Conservation (phyloP, 2,113 vertebrate genomes). For the Buteo buteo region DNA sequence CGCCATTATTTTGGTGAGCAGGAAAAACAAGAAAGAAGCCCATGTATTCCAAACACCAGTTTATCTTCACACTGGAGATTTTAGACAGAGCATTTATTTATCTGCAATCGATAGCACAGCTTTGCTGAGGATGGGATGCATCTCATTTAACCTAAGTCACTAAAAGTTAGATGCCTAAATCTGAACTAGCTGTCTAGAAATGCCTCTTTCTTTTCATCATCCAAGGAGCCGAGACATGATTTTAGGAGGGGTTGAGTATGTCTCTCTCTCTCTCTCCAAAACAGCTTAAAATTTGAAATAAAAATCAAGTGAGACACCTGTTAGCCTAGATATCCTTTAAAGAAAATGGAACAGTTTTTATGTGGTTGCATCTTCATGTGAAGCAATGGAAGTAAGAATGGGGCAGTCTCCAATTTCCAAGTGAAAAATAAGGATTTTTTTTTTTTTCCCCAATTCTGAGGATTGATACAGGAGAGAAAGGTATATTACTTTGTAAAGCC, state of each 20-base stretch:
- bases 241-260: background rate
- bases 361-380: background rate
- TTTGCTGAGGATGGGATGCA: background rate
- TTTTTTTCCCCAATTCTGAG: background rate
- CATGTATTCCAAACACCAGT: background rate
- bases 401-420: background rate
- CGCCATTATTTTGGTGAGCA: background rate
- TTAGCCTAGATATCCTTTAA: background rate
- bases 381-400: background rate
- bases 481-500: background rate
- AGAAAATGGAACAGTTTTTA: background rate
- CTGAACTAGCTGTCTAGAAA: background rate
- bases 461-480: background rate
- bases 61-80: background rate
- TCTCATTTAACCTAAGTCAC: background rate
- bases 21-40: background rate
- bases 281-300: background rate
- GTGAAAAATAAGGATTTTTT: background rate
- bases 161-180: background rate
- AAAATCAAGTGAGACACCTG: background rate
- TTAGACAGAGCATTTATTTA: background rate
- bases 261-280: background rate
- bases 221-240: background rate
- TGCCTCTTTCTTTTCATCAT: background rate
- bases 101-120: background rate